Base-by-base conservation (phyloP, 92 coral and sea anemone genomes). In the Zoanthus gigantus region DNA sequence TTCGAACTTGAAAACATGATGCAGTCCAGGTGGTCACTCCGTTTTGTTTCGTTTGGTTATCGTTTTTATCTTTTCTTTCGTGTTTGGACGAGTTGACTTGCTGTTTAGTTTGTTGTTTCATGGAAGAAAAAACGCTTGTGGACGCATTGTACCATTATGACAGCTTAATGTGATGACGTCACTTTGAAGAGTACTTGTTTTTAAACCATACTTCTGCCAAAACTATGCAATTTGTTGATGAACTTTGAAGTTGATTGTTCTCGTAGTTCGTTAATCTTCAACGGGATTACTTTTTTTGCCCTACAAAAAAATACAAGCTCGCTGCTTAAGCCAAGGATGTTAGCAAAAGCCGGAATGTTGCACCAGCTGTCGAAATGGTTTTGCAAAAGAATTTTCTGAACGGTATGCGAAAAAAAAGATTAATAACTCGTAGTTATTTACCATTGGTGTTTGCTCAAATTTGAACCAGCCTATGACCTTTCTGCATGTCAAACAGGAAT, bases 391-490 rank as follows among this genome's bases (percentile, higher is more conserved):
- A 56, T 44, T 81, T 81, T 42, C 50, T 81, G 75, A 81, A 81
- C 65, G 74, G 73, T 79, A 65, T 74, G 53, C 80, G 54, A 31
- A 42, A 71, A 69, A 75, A 95, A 91, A 91, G 15, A 17, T 94
- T 95, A 91, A 93, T 93, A 91, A 76, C 92, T 88, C 90, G 84
- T 82, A 77, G 65, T 28, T 93, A 83, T 93, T 95, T 91, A 79
- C 79, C 63, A 57, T 73, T 29, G 32, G 72, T 93, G 93, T 95
- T 95, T 95, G 89, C 96, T 58, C 67, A 77, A 67, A 34, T 50
- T 78, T 82, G 47, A 9, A 56, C 57, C 67, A 90, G 87, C 98
- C 98, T 95, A 95, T 95, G 88, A 91, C 72, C 78, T 89, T 44
- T 75, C 94, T 82, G 87, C 90, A 82, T 83, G 87, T 29, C 77